Conservation (phyloP, 2,888 invertebrate species). For the Chromoteleia sp. region DNA sequence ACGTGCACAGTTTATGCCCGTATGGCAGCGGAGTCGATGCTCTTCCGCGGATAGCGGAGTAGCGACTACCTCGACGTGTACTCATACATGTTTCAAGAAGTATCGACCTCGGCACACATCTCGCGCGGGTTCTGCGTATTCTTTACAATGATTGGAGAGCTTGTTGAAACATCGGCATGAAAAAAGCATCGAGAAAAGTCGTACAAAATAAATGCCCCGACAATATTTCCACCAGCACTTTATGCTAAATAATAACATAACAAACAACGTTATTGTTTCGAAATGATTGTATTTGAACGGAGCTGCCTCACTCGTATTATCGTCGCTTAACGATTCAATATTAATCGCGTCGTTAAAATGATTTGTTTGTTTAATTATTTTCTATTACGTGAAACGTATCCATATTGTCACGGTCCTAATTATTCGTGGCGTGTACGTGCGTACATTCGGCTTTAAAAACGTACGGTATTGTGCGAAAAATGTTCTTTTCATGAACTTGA, state of each 20-base stretch:
- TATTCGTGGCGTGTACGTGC: neutral
- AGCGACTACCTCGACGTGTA: conserved; percentile 25
- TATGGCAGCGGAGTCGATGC: conserved; percentile 49
- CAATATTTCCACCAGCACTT: too few species aligned
- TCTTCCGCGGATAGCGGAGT: conserved; percentile 36
- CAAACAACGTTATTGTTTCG: conserved; percentile 13
- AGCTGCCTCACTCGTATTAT: neutral
- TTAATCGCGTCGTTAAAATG: conserved; percentile 11
- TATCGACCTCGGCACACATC: conserved; percentile 59
- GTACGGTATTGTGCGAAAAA: conserved; percentile 16
- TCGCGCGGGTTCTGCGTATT: conserved; percentile 38
- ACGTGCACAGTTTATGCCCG: conserved; percentile 43
- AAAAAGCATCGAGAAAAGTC: conserved; percentile 25
- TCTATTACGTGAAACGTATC: neutral
- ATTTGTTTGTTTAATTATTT: conserved; percentile 30
- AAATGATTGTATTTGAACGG: neutral
- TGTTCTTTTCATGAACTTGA: conserved; percentile 36
- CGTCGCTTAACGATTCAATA: conserved; percentile 2
- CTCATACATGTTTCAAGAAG: conserved; percentile 49
- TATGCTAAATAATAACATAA: too few species aligned
- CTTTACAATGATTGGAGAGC: conserved; percentile 60
- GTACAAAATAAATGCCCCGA: conserved; percentile 4
- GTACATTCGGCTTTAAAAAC: conserved; percentile 8
- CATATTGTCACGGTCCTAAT: conserved; percentile 15
- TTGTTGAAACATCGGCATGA: conserved; percentile 42